Evolutionary conservation across 2,797 vertebrate species (phyloP), one percentile per base, ranked within the genome.

Genomic region (Tragelaphus eurycerus): DNA sequence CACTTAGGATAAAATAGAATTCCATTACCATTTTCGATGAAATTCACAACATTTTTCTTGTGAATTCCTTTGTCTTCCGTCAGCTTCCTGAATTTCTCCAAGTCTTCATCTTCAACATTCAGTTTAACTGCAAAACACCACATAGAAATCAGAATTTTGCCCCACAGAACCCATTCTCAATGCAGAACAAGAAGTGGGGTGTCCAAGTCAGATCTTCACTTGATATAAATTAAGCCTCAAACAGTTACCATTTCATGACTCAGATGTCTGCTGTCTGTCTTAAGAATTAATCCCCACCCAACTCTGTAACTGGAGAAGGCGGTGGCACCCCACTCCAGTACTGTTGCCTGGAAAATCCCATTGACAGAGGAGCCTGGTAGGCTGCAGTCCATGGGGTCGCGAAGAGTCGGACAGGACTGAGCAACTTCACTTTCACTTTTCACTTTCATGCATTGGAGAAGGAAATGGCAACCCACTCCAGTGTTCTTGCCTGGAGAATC

Each of bases 61-160:
- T 50, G 3, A 67, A 67, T 67, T 10, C 29, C 29, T 19, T 23
- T 21, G 15, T 17, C 12, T 55, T 19, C 10, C 0, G 0, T 23
- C 3, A 82, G 17, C 46, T 31, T 11, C 48, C 6, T 25, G 59
- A 91, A 91, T 19, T 12, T 67, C 12, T 19, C 25, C 4, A 31
- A 0, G 0, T 2, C 5, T 16, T 91, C 1, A 8, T 31, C 25
- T 6, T 16, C 3, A 15, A 2, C 2, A 11, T 5, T 1, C 43
- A 2, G 1, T 67, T 12, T 91, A 38, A 52, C 90, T 83, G 50
- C 55, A 55, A 17, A 55, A 5, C 59, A 55, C 5, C 13, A 17
- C 11, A 21, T 1, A 25, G 64, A 55, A 64, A 64, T n/a, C 27
- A 23, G 34, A 83, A 55, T 17, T 25, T 64, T 6, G 9, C 14